A percentile compares a stretch with the other conserved stretches of the same genome.
Conservation (phyloP, 2,888 invertebrate genomes). For the Hemicrepidius hirtus region DNA sequence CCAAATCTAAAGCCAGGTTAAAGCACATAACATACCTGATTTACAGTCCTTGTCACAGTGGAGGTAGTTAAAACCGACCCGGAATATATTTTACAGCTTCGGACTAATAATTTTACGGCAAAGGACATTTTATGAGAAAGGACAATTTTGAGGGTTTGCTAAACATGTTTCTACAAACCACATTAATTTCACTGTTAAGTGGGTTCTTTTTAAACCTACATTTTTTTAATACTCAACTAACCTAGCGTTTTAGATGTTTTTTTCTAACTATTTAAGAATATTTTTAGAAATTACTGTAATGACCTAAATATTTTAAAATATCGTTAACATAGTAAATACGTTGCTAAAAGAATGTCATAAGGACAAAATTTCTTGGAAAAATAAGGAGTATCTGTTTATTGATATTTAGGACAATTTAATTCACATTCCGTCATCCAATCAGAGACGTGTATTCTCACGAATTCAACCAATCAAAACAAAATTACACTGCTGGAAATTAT, state of each 20-base stretch:
- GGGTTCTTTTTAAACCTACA: constrained; percentile 3
- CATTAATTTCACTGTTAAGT: constrained; percentile 64
- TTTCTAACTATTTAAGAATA: too few relatives aligned
- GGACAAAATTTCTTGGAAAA: too few relatives aligned
- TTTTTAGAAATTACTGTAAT: too few relatives aligned
- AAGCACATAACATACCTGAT: constrained; percentile 51
- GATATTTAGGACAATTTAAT: too few relatives aligned
- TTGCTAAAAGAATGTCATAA: too few relatives aligned
- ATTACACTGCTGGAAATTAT: too few relatives aligned
- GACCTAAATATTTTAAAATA: too few relatives aligned
- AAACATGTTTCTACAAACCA: constrained; percentile 68
- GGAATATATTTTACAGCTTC: constrained; percentile 62
- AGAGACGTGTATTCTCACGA: too few relatives aligned
- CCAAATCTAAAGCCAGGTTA: constrained; percentile 26
- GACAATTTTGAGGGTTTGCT: constrained; percentile 64
- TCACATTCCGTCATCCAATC: too few relatives aligned
- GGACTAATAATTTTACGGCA: constrained; percentile 64
- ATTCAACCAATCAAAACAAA: too few relatives aligned
- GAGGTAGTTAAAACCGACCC: constrained; percentile 54
- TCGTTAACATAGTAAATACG: too few relatives aligned
- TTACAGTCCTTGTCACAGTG: constrained; percentile 54
- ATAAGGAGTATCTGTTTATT: too few relatives aligned
- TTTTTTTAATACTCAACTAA: background rate
- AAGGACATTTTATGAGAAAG: constrained; percentile 57
- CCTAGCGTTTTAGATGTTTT: background rate